Evolutionary conservation across 2,888 invertebrate genomes (phyloP), one percentile per base, ranked within the genome.

Genomic region (Nezara viridula): DNA sequence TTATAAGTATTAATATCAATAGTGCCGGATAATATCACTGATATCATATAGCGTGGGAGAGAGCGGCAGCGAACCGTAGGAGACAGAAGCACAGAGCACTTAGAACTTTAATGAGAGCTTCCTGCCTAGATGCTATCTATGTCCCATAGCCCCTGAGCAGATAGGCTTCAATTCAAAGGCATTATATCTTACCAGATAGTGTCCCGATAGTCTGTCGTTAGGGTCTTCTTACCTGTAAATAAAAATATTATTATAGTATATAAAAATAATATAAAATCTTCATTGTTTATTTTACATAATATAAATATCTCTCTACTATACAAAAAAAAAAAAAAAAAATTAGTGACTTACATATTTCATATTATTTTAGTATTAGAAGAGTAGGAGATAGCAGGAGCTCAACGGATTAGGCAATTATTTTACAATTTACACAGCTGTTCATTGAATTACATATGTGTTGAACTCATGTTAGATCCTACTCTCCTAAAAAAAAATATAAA

Each of bases 71-170:
- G 12, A n/a, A 47, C 10, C 44, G n/a, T 81, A 44, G n/a, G n/a
- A 81, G 81, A 81, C 81, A 81, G 81, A 44, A 81, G 44, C 44
- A 40, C 44, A n/a, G 81, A n/a, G 81, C 81, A 81, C 81, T 81
- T 47, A 44, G 81, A 47, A 81, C 24, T 81, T 44, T 81, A 81
- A 81, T 81, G 44, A 81, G 81, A 44, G n/a, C 81, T 81, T 81
- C 81, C 81, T 81, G 81, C 10, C 66, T 73, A 32, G 66, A 73
- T 73, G 19, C 66, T 73, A 73, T 73, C 66, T 73, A 32, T 73
- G 66, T 73, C 66, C 66, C 66, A 73, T 37, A 19, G 66, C 2
- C 66, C 10, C 32, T 37, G 19, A 21, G 1, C 37, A 73, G 66
- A 73, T 73, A 73, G 66, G 19, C 16, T 37, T 73, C 66, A 37